Evolutionary conservation across 2,113 vertebrate species (phyloP).

Genomic region (Microcebus tavaratra): DNA sequence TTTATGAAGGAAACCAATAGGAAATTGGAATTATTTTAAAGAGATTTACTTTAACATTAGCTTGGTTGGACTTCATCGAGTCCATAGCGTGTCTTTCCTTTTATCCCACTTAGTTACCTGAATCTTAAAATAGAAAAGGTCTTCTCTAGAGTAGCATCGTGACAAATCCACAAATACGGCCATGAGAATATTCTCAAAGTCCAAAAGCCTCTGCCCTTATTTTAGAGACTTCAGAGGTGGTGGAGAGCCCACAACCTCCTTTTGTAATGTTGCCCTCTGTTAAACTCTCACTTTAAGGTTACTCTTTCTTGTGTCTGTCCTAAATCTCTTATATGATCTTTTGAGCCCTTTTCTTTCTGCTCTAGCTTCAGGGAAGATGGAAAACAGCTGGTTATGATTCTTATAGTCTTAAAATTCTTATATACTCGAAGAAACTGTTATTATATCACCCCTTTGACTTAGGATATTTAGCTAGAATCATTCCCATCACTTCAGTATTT

Average conservation of each 20-base stretch:
- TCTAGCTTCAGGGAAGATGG: background rate
- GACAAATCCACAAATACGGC: background rate
- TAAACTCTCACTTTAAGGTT: background rate
- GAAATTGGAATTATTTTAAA: conserved; percentile 6
- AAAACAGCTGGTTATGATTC: conserved; percentile 40
- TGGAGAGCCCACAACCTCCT: background rate
- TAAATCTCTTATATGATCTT: background rate
- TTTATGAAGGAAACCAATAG: background rate
- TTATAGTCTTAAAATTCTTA: background rate
- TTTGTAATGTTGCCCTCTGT: background rate
- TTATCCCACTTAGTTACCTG: background rate
- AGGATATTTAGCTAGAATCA: conserved; percentile 29
- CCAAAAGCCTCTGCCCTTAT: background rate
- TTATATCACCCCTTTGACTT: conserved; percentile 24
- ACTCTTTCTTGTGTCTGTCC: background rate
- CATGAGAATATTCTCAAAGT: conserved; percentile 4
- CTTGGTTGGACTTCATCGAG: background rate
- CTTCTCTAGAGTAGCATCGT: background rate
- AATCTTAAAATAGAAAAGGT: background rate
- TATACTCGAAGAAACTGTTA: conserved; percentile 23
- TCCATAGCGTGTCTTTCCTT: background rate
- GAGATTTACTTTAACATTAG: conserved; percentile 29
- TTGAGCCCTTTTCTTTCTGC: background rate
- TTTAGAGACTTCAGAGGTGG: background rate
- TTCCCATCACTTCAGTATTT: conserved; percentile 17